These are phyloP conservation scores for Lacanobia wlatinum DNA, from an alignment of 2,888 invertebrate species.

Conservation along the genomic window DNA sequence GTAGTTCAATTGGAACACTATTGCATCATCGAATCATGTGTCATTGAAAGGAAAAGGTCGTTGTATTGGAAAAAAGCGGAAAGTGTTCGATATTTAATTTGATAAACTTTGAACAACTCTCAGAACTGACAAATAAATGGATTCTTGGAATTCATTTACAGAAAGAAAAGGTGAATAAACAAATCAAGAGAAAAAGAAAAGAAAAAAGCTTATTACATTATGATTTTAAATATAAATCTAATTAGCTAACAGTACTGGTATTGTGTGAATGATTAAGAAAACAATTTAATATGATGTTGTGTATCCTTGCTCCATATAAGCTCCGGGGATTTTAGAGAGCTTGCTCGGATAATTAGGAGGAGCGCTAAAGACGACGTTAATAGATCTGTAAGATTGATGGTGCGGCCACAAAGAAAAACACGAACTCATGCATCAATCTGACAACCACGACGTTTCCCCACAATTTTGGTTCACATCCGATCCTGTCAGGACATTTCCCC, in stretches of 20 bases:
- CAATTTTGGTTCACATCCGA: slow-evolving; percentile 62
- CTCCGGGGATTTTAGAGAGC: slow-evolving; percentile 74
- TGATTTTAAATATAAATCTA: slow-evolving; percentile 16
- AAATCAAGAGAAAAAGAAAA: too few species aligned
- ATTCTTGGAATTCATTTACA: too few species aligned
- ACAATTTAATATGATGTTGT: slow-evolving; percentile 70
- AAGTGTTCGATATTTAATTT: too few species aligned
- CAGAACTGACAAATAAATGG: too few species aligned
- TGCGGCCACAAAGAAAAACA: slow-evolving; percentile 82
- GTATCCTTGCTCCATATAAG: slow-evolving; percentile 68
- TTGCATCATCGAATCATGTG: too few species aligned
- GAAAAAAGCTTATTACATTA: neutral
- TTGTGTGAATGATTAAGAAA: slow-evolving; percentile 57
- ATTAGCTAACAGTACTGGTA: slow-evolving; percentile 47
- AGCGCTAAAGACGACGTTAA: slow-evolving; percentile 85
- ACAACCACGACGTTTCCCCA: slow-evolving; percentile 73
- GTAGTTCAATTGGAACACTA: too few species aligned
- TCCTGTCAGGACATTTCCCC: slow-evolving; percentile 57
- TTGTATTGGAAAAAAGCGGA: too few species aligned
- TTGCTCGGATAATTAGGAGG: slow-evolving; percentile 82
- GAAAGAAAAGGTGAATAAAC: too few species aligned
- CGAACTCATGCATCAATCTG: slow-evolving; percentile 85
- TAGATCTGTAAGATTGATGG: slow-evolving; percentile 86
- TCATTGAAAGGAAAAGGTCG: too few species aligned
- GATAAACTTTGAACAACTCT: too few species aligned